Evolutionary conservation across 2,797 vertebrate species (phyloP).

Genomic region (Lagocephalus sceleratus): DNA sequence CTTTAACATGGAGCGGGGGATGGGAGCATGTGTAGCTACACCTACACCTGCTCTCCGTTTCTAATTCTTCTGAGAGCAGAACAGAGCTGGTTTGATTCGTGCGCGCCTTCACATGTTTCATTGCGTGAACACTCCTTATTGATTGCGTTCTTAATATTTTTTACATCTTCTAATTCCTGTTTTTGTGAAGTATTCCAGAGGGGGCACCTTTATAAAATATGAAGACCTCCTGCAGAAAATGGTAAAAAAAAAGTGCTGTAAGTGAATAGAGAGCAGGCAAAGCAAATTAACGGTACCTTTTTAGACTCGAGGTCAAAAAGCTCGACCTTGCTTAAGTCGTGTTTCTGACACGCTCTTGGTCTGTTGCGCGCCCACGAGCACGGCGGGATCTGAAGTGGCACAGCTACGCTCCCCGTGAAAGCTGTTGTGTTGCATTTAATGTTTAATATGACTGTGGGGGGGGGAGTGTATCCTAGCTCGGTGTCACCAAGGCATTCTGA

Average conservation of each 20-base stretch:
- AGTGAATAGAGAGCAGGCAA: constrained; percentile 13
- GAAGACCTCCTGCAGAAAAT: constrained; percentile 23
- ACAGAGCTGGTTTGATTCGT: background rate
- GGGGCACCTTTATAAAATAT: constrained; percentile 21
- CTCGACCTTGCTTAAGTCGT: constrained; percentile 33
- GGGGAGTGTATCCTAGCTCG: constrained; percentile 11
- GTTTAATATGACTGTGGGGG: constrained; percentile 30
- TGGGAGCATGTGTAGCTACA: constrained; percentile 13
- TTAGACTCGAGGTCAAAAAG: constrained; percentile 16
- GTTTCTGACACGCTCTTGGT: constrained; percentile 36
- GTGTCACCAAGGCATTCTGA: constrained; percentile 21
- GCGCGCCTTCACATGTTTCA: constrained; percentile 14
- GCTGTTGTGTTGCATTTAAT: constrained; percentile 14
- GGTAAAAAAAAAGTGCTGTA: constrained; percentile 19
- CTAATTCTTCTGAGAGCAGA: background rate
- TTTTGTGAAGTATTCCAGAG: constrained; percentile 25
- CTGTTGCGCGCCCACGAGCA: constrained; percentile 12
- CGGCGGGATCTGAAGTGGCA: background rate
- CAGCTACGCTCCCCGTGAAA: constrained; percentile 16
- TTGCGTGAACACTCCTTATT: constrained; percentile 26
- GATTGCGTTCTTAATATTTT: constrained; percentile 19
- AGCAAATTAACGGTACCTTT: constrained; percentile 18
- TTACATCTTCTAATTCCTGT: constrained; percentile 42
- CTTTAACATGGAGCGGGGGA: constrained; percentile 10
- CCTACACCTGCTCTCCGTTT: constrained; percentile 15